Evolutionary conservation across 2,797 vertebrate species (phyloP).

Genomic region (Anguilla anguilla): DNA sequence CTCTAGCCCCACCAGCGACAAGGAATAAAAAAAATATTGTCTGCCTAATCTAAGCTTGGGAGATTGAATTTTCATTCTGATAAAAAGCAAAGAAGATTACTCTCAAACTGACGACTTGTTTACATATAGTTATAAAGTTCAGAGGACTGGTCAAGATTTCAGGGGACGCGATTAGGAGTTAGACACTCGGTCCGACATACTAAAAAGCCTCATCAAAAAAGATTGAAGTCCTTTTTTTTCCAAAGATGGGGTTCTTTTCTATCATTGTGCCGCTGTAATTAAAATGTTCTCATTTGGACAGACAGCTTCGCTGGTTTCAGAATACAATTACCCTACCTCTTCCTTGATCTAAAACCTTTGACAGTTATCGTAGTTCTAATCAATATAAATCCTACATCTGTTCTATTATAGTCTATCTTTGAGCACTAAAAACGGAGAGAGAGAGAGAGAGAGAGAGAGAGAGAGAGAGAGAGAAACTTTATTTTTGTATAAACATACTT

Average conservation of each 20-base stretch:
- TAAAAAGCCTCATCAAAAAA: conserved; percentile 68
- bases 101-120: conserved; percentile 87
- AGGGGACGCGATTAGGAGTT: conserved; percentile 66
- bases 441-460: neutral
- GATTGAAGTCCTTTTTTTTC: conserved; percentile 60
- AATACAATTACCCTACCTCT: conserved; percentile 64
- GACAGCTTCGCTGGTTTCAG: conserved; percentile 74
- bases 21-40: conserved; percentile 73
- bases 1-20: conserved; percentile 87
- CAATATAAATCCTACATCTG: conserved; percentile 60
- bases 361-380: conserved; percentile 71
- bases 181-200: conserved; percentile 58
- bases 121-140: conserved; percentile 82
- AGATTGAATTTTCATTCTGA: conserved; percentile 85
- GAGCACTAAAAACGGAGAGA: neutral
- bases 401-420: conserved; percentile 36
- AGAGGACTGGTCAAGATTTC: conserved; percentile 72
- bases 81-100: conserved; percentile 87
- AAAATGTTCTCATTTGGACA: conserved; percentile 73
- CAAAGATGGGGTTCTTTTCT: conserved; percentile 61
- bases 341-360: conserved; percentile 77
- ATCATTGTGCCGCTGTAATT: conserved; percentile 76
- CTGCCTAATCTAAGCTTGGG: conserved; percentile 85
- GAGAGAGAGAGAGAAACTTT: conserved; percentile 46
- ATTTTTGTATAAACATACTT: conserved; percentile 43